Conservation (phyloP, 2,113 vertebrate species). For the Nesoenas mayeri region DNA sequence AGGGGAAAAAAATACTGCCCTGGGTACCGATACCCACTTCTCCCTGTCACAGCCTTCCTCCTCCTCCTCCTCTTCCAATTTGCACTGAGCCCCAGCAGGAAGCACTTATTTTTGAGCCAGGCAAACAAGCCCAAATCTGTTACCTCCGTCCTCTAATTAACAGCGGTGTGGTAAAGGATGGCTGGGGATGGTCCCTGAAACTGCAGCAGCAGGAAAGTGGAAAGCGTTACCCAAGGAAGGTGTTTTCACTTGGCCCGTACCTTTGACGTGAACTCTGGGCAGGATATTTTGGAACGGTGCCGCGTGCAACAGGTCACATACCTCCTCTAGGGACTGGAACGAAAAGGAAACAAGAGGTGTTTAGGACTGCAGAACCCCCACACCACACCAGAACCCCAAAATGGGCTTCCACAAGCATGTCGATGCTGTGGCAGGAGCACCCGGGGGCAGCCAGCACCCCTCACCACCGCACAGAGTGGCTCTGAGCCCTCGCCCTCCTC, state of each 20-base stretch:
- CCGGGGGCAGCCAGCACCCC: background rate
- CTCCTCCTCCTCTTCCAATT: background rate
- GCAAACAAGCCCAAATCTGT: background rate
- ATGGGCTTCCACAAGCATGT: fast-evolving
- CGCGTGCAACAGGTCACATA: slow-evolving; percentile 87
- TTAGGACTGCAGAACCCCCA: background rate
- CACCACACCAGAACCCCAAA: background rate
- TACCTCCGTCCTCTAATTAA: background rate
- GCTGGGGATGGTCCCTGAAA: fast-evolving
- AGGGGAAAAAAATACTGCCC: background rate
- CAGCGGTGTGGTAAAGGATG: background rate
- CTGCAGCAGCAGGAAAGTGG: background rate
- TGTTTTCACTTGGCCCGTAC: slow-evolving; percentile 40
- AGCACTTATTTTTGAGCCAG: background rate
- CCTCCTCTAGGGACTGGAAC: slow-evolving; percentile 85
- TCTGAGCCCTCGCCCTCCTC: background rate
- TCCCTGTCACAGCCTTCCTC: fast-evolving
- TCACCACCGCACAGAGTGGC: fast-evolving
- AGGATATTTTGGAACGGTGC: slow-evolving; percentile 90
- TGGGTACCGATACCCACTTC: background rate
- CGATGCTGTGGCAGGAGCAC: background rate
- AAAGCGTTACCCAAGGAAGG: background rate
- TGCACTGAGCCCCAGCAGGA: background rate
- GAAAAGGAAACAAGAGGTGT: background rate
- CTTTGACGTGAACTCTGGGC: slow-evolving; percentile 88